Evolutionary conservation across 1,140 invertebrate genomes (phyloP), one percentile per base, ranked within the genome.

Genomic region (Hyphantria cunea): DNA sequence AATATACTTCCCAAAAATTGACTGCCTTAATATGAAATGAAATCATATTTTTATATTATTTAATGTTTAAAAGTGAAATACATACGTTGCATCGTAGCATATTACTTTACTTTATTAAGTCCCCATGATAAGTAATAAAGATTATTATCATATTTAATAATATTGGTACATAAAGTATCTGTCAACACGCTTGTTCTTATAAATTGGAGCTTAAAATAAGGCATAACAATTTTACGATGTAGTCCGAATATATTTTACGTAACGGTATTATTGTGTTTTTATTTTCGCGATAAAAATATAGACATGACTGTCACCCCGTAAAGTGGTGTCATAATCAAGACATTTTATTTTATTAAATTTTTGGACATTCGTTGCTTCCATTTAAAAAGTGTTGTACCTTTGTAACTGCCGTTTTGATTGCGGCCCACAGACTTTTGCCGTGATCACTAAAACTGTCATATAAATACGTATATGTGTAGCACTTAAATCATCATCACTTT

Each of bases 191-290:
- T 60, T 12, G 14, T 33, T 49, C 60, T 48, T 61, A 13, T 66
- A 62, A 67, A 63, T 63, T 45, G 55, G 12, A 7, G 32, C 37
- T 33, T 33, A 48, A 49, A 53, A 14, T 48, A 49, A 52, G 52
- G 50, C 64, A 53, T 65, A 69, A 66, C 66, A 69, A 64, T 64
- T 76, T 70, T 70, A 70, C 72, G 64, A 72, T 53, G 53, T 54
- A 47, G 44, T 55, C 44, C 51, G 54, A 44, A 70, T 70, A n/a
- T n/a, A n/a, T n/a, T n/a, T 65, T 65, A 55, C 48, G 9, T 56
- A 63, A 64, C 64, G 50, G 54, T 62, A 47, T n/a, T n/a, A n/a
- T n/a, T n/a, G n/a, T n/a, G n/a, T n/a, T n/a, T 56, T 47, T 61
- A 31, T 48, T 56, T 47, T 47, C 12, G 25, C 50, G 50, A 25